Evolutionary conservation across 2,797 vertebrate species (phyloP).

Genomic region (Phrynocephalus guinanensis): DNA sequence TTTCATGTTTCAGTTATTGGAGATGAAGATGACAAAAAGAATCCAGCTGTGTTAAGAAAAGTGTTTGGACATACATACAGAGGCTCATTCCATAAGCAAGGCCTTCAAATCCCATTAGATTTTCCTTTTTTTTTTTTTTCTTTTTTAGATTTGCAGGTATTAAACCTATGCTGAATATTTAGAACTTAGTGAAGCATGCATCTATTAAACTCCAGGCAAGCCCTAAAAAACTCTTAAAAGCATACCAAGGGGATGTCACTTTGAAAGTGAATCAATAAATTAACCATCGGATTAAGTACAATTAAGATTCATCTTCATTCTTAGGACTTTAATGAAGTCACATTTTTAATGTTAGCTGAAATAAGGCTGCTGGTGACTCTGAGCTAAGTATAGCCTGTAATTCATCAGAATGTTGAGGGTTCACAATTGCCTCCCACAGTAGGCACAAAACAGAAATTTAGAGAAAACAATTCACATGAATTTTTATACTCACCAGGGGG

Average conservation of each 20-base stretch:
- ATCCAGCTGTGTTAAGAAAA: conserved; percentile 34
- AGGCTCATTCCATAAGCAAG: conserved; percentile 63
- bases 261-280: conserved; percentile 68
- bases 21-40: conserved; percentile 42
- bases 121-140: conserved; percentile 31
- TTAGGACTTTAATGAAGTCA: conserved; percentile 67
- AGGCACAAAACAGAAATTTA: conserved; percentile 69
- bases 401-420: conserved; percentile 67
- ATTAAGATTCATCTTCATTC: conserved; percentile 67
- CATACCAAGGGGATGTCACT: conserved; percentile 51
- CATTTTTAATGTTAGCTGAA: conserved; percentile 56
- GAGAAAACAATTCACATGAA: conserved; percentile 52
- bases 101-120: conserved; percentile 60
- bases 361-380: conserved; percentile 53
- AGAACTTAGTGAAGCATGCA: conserved; percentile 59
- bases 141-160: conserved; percentile 56
- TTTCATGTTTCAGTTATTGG: conserved; percentile 38
- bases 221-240: conserved; percentile 68
- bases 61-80: conserved; percentile 36
- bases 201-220: conserved; percentile 60
- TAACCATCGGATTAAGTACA: conserved; percentile 63
- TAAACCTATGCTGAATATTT: conserved; percentile 62
- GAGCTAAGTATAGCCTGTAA: conserved; percentile 48
- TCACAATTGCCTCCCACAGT: conserved; percentile 65
- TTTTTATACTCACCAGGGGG: conserved; percentile 30